These are phyloP conservation scores for Elaphurus davidianus DNA, from an alignment of 2,113 vertebrate genomes.

Conservation along the genomic window DNA sequence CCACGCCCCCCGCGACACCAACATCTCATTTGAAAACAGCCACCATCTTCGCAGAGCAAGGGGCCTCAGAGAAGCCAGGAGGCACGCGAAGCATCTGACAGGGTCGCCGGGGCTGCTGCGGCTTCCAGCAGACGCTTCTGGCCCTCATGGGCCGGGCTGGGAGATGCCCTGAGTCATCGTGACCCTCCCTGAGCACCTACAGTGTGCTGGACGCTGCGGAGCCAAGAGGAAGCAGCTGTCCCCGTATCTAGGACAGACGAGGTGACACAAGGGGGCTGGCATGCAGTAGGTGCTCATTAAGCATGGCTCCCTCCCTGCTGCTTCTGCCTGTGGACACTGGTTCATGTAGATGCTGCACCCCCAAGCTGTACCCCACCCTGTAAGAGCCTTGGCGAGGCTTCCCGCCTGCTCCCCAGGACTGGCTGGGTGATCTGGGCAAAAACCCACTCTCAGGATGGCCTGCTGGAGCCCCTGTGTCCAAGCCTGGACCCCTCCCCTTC, in stretches of 20 bases:
- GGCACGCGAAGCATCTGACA: rapidly evolving
- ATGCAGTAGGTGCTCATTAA: background rate
- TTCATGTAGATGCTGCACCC: rapidly evolving
- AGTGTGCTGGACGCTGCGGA: background rate
- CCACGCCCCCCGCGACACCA: rapidly evolving
- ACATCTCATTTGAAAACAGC: background rate
- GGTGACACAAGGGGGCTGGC: background rate
- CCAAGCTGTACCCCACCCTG: too few species aligned
- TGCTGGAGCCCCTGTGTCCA: rapidly evolving
- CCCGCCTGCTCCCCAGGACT: background rate
- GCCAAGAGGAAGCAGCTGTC: background rate
- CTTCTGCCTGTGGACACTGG: rapidly evolving
- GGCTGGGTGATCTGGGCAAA: background rate
- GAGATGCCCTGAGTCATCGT: rapidly evolving
- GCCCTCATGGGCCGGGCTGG: background rate
- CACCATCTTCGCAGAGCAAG: rapidly evolving
- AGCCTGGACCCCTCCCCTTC: background rate
- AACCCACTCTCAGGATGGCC: rapidly evolving
- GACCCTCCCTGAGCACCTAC: background rate
- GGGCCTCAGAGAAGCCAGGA: background rate
- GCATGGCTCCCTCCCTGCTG: rapidly evolving
- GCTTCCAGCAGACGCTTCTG: rapidly evolving
- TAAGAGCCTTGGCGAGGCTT: background rate
- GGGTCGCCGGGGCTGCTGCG: rapidly evolving
- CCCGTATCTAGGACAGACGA: rapidly evolving